Percentiles rank a stretch among this genome's conserved stretches.
Evolutionary conservation across 2,113 vertebrate species (phyloP).

Genomic region (Oncorhynchus clarkii): DNA sequence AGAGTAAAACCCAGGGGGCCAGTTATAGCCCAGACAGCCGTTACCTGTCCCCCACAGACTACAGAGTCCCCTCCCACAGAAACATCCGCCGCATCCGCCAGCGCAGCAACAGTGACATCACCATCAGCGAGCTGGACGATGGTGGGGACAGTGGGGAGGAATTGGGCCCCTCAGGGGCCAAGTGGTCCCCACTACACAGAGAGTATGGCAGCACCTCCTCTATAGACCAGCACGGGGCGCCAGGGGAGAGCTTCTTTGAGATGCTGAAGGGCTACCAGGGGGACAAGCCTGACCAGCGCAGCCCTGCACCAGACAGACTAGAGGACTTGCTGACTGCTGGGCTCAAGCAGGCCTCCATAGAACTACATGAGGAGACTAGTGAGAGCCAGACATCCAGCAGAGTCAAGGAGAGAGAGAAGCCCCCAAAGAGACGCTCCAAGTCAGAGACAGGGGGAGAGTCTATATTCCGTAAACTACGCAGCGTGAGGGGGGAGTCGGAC

Average conservation of each 20-base stretch:
- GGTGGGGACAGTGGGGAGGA: conserved; percentile 87
- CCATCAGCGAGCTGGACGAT: conserved; percentile 89
- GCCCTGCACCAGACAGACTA: conserved; percentile 79
- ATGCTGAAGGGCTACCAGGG: conserved; percentile 88
- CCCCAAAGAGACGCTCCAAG: conserved; percentile 90
- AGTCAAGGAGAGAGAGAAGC: conserved; percentile 81
- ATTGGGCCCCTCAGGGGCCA: conserved; percentile 81
- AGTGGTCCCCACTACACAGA: conserved; percentile 87
- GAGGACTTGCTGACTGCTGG: conserved; percentile 83
- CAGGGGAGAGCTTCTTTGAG: conserved; percentile 91
- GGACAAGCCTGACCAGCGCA: conserved; percentile 82
- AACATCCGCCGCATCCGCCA: conserved; percentile 85
- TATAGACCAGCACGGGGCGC: conserved; percentile 90
- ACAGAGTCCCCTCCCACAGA: conserved; percentile 81
- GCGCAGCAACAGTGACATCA: conserved; percentile 95
- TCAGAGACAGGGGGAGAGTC: conserved; percentile 94
- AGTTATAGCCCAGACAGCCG: conserved; percentile 79
- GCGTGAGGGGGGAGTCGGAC: conserved; percentile 85
- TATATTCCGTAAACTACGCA: conserved; percentile 93
- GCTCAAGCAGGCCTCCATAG: conserved; percentile 57
- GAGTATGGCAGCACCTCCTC: conserved; percentile 98
- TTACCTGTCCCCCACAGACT: conserved; percentile 84
- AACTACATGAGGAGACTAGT: conserved; percentile 80
- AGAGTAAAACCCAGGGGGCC: conserved; percentile 78
- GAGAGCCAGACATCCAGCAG: conserved; percentile 73